Base-by-base conservation (phyloP, 1,140 invertebrate genomes). In the Nasonia giraulti region DNA sequence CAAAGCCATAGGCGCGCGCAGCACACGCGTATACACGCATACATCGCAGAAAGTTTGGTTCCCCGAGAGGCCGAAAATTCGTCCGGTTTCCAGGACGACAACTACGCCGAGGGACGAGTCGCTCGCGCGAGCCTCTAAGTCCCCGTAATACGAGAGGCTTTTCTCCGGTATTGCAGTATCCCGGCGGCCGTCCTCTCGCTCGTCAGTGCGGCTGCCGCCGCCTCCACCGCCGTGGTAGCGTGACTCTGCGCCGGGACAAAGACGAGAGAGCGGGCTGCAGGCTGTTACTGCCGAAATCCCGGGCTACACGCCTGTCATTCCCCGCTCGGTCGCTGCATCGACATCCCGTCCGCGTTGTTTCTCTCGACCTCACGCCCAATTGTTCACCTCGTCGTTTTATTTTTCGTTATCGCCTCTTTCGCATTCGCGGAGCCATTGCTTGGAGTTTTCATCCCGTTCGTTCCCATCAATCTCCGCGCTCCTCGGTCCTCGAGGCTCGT, bases 141-240 rank as follows among this genome's bases (percentile, higher is more conserved):
- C 79, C 68, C n/a, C 31, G 68, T 71, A 71, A 81, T 73, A 73
- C 40, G 62, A 81, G 68, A 81, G 79, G 79, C 68, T 81, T 81
- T 81, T 71, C 79, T 81, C 79, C 44, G 66, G 23, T 27, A 68
- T 81, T 81, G 73, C 79, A 50, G n/a, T 81, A 68, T 17, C 79
- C 68, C 27, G 14, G 23, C 44, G 40, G 40, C 17, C 27, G 68
- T 50, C 50, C 55, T 62, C 55, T 62, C 55, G 20, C 55, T 62
- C 55, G 20, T 62, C 55, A 20, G 1, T 62, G n/a, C n/a, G 20
- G 55, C 50, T 55, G 50, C 50, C 17, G 12, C 50, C 17, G 14
- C 50, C 50, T 12, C 47, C 14, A 14, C 47, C 5, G 11, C 47
- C 14, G 47, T 17, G 47, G 7, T 62, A 62, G 6, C 55, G 55